Evolutionary conservation across 2,113 vertebrate species (phyloP).

Genomic region (Mormyrus iriodes): DNA sequence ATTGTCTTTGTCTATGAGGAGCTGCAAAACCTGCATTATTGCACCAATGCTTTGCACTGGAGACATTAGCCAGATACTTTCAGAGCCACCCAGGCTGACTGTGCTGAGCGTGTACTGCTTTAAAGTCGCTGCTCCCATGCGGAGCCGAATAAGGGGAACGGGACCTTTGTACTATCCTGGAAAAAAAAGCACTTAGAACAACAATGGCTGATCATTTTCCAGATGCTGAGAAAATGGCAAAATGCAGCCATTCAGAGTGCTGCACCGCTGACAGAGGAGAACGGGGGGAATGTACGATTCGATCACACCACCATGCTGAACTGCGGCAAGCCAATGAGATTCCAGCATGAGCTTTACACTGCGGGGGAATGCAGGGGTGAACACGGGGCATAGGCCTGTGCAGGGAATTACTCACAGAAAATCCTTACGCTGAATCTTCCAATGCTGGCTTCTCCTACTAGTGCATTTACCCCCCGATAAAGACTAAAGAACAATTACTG

Average conservation of each 20-base stretch:
- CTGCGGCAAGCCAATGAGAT: slow-evolving; percentile 42
- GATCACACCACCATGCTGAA: slow-evolving; percentile 45
- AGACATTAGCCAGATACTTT: background rate
- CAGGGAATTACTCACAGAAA: slow-evolving; percentile 52
- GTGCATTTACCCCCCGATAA: background rate
- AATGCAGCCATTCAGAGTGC: slow-evolving; percentile 3
- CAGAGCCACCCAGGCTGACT: slow-evolving; percentile 16
- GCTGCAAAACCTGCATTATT: background rate
- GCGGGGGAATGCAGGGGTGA: slow-evolving; percentile 30
- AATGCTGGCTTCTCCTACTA: background rate
- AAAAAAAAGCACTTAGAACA: background rate
- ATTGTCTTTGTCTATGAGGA: background rate
- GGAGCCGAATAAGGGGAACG: background rate
- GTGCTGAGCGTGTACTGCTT: slow-evolving; percentile 47
- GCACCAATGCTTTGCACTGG: background rate
- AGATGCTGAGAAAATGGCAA: background rate
- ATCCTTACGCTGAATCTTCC: background rate
- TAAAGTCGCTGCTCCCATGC: background rate
- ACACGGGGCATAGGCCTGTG: slow-evolving; percentile 31
- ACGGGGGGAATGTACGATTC: slow-evolving; percentile 27
- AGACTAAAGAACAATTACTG: slow-evolving; percentile 5
- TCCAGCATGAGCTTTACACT: background rate
- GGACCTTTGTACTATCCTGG: background rate
- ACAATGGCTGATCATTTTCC: slow-evolving; percentile 13
- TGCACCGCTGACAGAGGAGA: background rate